Base-by-base conservation (phyloP, 37 sponge, comb jelly and placozoan species). In the Halisarca cf. caerulea region DNA sequence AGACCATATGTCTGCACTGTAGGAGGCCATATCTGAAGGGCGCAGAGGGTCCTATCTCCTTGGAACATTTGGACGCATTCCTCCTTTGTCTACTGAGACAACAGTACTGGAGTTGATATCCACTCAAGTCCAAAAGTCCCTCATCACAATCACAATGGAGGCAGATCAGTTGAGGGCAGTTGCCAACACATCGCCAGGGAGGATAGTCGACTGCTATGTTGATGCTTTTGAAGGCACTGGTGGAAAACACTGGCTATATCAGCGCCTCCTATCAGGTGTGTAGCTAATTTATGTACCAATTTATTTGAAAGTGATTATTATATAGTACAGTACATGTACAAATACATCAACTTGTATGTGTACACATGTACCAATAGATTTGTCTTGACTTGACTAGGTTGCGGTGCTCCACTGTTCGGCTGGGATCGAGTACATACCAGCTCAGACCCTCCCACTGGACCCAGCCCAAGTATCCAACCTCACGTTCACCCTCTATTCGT, bases 351-450 rank as follows among this genome's bases (percentile, higher is more conserved):
- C 51, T 47, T 47, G 51, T 47, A 11, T 47, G 51, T 47, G 51
- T 6, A 14, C 51, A n/a, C n/a, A n/a, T n/a, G n/a, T n/a, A n/a
- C n/a, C n/a, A n/a, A n/a, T n/a, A n/a, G n/a, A n/a, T n/a, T n/a
- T n/a, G n/a, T n/a, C n/a, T 55, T 55, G 11, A 17, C 30, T 33
- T 37, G 55, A 24, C 6, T 51, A 91, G 88, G 88, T 93, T 41
- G 89, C 69, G 33, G 83, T 93, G 44, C 68, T 75, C n/a, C 88
- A 93, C 53, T 93, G 94, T 38, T 88, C 94, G n/a, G 90, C 94
- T 82, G 94, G 94, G 0, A 70, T 93, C 17, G 94, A 93, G 43
- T 77, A 79, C 36, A 71, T 93, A 3, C 86, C 94, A 7, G 72
- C 85, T 23, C 35, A 88, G 20, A 43, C 78, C 30, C 14, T 90